Evolutionary conservation across 2,888 invertebrate genomes (phyloP).

Genomic region (Tenodera sinensis): DNA sequence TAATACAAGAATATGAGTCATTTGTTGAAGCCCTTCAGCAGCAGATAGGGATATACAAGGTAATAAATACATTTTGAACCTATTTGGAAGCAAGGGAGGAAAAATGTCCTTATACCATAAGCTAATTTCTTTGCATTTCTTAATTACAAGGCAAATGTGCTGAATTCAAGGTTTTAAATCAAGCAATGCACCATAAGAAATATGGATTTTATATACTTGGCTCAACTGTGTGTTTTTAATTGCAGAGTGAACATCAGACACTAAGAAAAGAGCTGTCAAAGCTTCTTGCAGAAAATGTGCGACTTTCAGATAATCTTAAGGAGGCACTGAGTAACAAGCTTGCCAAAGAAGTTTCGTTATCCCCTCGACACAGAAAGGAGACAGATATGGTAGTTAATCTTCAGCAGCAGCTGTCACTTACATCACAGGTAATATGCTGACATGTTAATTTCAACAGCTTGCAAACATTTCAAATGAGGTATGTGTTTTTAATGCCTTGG

Average conservation of each 20-base stretch:
- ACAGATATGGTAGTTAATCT: constrained; percentile 25
- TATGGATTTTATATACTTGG: not conserved
- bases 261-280: constrained; percentile 4
- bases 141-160: not conserved
- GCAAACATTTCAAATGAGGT: not conserved
- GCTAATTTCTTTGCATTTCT: too few species aligned
- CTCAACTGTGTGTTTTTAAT: not conserved
- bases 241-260: constrained; percentile 11
- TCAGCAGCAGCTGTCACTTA: constrained; percentile 20
- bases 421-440: constrained; percentile 4
- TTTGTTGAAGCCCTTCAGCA: not conserved
- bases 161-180: not conserved
- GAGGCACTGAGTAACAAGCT: not conserved
- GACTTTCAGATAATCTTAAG: constrained; percentile 13
- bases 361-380: constrained; percentile 10
- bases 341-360: not conserved
- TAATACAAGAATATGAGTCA: constrained; percentile 15
- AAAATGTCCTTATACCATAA: too few species aligned
- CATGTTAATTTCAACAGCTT: not conserved
- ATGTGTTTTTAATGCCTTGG: not conserved
- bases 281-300: constrained; percentile 18
- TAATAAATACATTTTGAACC: not conserved
- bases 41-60: constrained; percentile 21
- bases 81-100: too few species aligned
- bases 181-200: too few species aligned